phyloP scores from a whole-genome alignment of 2,113 vertebrate genomes.

The Perccottus glenii region DNA sequence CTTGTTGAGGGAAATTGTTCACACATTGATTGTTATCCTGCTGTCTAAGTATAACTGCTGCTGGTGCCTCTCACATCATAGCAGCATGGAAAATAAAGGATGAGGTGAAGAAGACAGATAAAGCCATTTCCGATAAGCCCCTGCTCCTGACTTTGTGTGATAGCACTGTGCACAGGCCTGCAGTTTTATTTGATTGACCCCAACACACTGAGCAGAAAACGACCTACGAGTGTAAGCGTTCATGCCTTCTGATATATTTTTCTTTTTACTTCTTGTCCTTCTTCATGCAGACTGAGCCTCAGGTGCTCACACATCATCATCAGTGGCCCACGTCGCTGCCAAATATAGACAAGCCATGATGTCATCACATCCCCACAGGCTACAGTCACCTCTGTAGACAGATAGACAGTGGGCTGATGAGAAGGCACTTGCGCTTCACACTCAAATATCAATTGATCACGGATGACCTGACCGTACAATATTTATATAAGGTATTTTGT shows the following conservation, averaged over 20 bases:
- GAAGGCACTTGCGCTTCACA: slow-evolving; percentile 16
- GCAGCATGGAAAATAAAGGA: slow-evolving; percentile 36
- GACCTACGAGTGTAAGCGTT: slow-evolving; percentile 4
- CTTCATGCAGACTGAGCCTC: slow-evolving; percentile 45
- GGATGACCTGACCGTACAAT: too few species aligned
- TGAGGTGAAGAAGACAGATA: slow-evolving; percentile 29
- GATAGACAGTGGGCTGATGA: slow-evolving; percentile 20
- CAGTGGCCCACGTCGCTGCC: slow-evolving; percentile 63
- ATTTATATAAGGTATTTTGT: too few species aligned
- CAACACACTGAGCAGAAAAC: slow-evolving; percentile 2
- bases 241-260: slow-evolving; percentile 31
- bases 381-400: slow-evolving; percentile 41
- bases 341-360: slow-evolving; percentile 71
- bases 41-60: slow-evolving; percentile 32
- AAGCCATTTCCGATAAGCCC: slow-evolving; percentile 50
- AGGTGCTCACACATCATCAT: slow-evolving; percentile 66
- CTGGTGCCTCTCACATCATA: slow-evolving; percentile 25
- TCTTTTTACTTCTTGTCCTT: slow-evolving; percentile 19
- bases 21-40: slow-evolving; percentile 36
- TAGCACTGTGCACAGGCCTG: slow-evolving; percentile 5
- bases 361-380: slow-evolving; percentile 55
- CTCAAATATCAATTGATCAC: too few species aligned
- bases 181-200: slow-evolving; percentile 43
- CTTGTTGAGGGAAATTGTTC: slow-evolving; percentile 44
- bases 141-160: slow-evolving; percentile 40